phyloP scores from a whole-genome alignment of 2,113 vertebrate species.

The Ellobius talpinus region DNA sequence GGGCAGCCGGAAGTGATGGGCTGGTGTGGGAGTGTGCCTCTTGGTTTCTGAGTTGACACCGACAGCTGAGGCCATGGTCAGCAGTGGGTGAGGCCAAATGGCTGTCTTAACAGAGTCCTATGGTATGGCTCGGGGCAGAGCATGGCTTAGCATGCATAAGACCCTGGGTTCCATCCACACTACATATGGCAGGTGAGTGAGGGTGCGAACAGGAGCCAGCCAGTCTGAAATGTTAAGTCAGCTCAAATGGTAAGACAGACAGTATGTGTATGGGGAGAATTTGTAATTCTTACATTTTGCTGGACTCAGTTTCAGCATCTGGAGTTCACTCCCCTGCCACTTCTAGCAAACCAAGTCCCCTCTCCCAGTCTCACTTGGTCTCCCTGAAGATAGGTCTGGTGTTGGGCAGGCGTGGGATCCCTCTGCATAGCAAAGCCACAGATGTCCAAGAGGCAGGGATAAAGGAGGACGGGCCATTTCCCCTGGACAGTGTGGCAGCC shows the following conservation, averaged over 20 bases:
- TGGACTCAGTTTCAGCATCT: neutral
- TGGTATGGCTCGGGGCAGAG: neutral
- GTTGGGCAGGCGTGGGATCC: neutral
- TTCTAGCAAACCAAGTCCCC: neutral
- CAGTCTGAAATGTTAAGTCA: fast-evolving
- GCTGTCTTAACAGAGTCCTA: neutral
- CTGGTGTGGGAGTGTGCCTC: neutral
- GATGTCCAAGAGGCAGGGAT: neutral
- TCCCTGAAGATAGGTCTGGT: neutral
- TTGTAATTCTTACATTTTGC: neutral
- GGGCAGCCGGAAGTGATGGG: neutral
- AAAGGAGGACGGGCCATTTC: neutral
- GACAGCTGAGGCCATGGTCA: neutral
- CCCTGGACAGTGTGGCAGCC: neutral
- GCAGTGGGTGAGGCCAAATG: neutral
- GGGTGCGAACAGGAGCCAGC: neutral
- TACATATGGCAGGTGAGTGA: too few species aligned
- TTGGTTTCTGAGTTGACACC: neutral
- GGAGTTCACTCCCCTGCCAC: neutral
- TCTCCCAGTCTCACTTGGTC: neutral
- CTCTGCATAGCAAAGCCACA: neutral
- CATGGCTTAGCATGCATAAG: neutral
- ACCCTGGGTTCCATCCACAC: neutral
- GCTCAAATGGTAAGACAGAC: neutral
- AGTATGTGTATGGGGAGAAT: too few species aligned